Evolutionary conservation across 2,888 invertebrate species (phyloP).

Genomic region (Bedellia somnulentella): DNA sequence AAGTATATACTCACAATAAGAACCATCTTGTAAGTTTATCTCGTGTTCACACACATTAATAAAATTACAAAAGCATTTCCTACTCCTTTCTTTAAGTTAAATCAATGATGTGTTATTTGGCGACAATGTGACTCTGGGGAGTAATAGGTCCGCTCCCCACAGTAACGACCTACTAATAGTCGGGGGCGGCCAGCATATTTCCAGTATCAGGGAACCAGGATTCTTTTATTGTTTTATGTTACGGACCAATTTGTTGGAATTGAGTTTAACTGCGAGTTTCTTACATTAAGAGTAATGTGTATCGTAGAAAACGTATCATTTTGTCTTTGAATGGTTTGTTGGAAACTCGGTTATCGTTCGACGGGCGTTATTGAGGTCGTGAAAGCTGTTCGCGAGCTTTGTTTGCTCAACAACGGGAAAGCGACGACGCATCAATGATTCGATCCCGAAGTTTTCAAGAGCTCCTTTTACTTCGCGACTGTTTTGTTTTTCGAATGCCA

Average conservation of each 20-base stretch:
- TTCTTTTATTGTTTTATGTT: conserved; percentile 17
- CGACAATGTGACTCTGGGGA: no score
- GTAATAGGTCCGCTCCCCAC: conserved; percentile 4
- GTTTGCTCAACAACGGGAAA: conserved; percentile 8
- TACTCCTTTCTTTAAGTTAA: no score
- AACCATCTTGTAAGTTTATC: no score
- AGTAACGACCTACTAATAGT: conserved; percentile 3
- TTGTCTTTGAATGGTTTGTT: conserved; percentile 8
- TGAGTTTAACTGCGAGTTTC: conserved; percentile 14
- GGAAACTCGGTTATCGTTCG: conserved; percentile 8
- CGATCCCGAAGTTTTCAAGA: no score
- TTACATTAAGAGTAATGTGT: conserved; percentile 10
- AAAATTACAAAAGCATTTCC: no score
- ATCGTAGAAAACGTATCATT: conserved; percentile 4
- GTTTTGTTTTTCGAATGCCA: no score
- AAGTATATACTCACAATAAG: no score
- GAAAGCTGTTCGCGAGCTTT: conserved; percentile 5
- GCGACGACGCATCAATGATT: no score
- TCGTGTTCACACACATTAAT: no score
- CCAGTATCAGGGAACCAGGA: conserved; percentile 15
- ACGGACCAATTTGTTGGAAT: conserved; percentile 12
- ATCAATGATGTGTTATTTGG: no score
- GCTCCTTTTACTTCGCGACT: no score
- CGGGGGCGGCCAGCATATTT: conserved; percentile 14
- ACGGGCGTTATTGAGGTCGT: conserved; percentile 9